Evolutionary conservation across 2,113 vertebrate genomes (phyloP).

Genomic region (Scophthalmus maximus): DNA sequence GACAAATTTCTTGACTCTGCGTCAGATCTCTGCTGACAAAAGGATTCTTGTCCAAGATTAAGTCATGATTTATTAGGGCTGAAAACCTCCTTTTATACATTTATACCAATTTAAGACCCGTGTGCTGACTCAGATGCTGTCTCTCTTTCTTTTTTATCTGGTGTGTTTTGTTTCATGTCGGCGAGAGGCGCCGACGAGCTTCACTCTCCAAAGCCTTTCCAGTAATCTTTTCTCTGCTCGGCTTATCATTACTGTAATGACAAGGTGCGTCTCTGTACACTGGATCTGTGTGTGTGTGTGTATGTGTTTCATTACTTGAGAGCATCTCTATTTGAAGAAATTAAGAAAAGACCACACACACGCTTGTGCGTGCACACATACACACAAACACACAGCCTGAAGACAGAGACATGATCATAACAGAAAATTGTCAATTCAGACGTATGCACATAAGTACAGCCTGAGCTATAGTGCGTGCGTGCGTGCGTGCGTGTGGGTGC

Average conservation of each 20-base stretch:
- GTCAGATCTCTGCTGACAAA: slow-evolving; percentile 40
- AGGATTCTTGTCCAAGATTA: slow-evolving; percentile 50
- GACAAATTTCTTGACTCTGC: slow-evolving; percentile 41
- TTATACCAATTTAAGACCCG: slow-evolving; percentile 48
- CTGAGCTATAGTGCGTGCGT: neutral
- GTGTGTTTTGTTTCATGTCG: slow-evolving; percentile 71
- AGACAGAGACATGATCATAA: slow-evolving; percentile 37
- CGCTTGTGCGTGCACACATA: neutral
- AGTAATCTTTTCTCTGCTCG: slow-evolving; percentile 74
- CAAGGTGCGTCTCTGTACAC: slow-evolving; percentile 73
- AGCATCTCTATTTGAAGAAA: slow-evolving; percentile 51
- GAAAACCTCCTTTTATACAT: slow-evolving; percentile 55
- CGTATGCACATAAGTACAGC: slow-evolving; percentile 17
- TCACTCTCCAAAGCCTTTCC: slow-evolving; percentile 74
- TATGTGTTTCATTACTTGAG: slow-evolving; percentile 56
- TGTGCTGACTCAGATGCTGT: slow-evolving; percentile 40
- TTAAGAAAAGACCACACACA: slow-evolving; percentile 54
- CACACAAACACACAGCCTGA: neutral
- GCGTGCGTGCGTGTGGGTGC: slow-evolving; percentile 21
- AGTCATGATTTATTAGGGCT: slow-evolving; percentile 49
- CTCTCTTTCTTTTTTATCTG: slow-evolving; percentile 60
- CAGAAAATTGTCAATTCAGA: slow-evolving; percentile 28
- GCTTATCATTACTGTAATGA: slow-evolving; percentile 85
- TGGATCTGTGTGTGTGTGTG: slow-evolving; percentile 52
- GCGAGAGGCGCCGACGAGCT: slow-evolving; percentile 74